Evolutionary conservation across 2,113 vertebrate genomes (phyloP).

Genomic region (Odocoileus virginianus): DNA sequence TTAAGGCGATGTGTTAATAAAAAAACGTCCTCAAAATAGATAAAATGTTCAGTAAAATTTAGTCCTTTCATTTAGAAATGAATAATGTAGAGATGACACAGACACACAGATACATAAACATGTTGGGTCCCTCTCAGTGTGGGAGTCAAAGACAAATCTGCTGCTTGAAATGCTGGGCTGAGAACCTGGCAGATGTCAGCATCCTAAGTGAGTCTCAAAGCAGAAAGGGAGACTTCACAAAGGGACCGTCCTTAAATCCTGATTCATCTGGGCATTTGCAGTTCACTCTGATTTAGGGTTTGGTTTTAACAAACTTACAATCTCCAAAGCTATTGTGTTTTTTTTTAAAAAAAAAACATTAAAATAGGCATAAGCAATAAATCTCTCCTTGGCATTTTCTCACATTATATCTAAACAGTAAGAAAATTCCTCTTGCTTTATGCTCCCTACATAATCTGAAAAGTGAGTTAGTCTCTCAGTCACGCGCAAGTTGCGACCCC

Average conservation of each 20-base stretch:
- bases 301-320: not conserved
- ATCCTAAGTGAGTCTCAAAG: not conserved
- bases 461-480: not conserved
- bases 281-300: not conserved
- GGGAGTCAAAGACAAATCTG: not conserved
- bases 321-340: not conserved
- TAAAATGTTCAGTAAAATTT: not conserved
- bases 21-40: not conserved
- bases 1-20: not conserved
- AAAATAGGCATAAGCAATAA: slow-evolving; percentile 34
- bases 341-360: not conserved
- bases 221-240: not conserved
- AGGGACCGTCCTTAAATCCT: not conserved
- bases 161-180: not conserved
- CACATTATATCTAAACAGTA: not conserved
- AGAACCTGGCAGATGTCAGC: not conserved
- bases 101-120: not conserved
- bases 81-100: not conserved
- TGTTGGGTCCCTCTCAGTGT: accelerated
- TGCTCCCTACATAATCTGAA: not conserved
- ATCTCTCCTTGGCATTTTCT: not conserved
- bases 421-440: not conserved
- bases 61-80: not conserved
- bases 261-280: not conserved
- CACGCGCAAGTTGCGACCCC: accelerated